Evolutionary conservation across 2,113 vertebrate species (phyloP).

Genomic region (Xiphophorus maculatus): DNA sequence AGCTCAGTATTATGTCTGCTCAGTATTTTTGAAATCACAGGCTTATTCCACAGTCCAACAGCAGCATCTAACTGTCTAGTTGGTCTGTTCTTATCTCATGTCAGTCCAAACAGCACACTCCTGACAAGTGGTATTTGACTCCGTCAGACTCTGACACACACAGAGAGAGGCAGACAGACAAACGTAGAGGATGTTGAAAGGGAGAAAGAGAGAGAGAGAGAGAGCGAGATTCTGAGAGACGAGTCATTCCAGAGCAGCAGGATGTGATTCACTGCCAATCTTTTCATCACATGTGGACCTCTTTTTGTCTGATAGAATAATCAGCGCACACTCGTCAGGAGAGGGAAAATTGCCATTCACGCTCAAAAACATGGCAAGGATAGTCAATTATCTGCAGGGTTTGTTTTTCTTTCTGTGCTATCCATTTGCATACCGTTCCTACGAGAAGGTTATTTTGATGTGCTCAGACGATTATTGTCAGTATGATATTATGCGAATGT

Average conservation of each 20-base stretch:
- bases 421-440: conserved; percentile 66
- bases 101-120: conserved; percentile 73
- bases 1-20: conserved; percentile 32
- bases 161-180: conserved; percentile 37
- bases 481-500: conserved; percentile 72
- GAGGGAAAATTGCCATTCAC: conserved; percentile 74
- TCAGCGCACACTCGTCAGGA: conserved; percentile 69
- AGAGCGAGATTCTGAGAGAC: conserved; percentile 39
- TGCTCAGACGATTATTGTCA: conserved; percentile 52
- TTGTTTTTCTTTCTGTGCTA: conserved; percentile 67
- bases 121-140: conserved; percentile 78
- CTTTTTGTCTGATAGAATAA: conserved; percentile 75
- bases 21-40: conserved; percentile 28
- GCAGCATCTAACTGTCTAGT: conserved; percentile 57
- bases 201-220: conserved; percentile 32
- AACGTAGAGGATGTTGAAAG: conserved; percentile 41
- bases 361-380: conserved; percentile 68
- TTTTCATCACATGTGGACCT: conserved; percentile 58
- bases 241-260: conserved; percentile 56
- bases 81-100: conserved; percentile 75
- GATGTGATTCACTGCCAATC: conserved; percentile 66
- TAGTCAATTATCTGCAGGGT: conserved; percentile 70
- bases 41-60: conserved; percentile 39
- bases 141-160: conserved; percentile 62
- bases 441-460: conserved; percentile 68